phyloP scores from a whole-genome alignment of 2,113 vertebrate species.

The Forbesichthys papilliferus region DNA sequence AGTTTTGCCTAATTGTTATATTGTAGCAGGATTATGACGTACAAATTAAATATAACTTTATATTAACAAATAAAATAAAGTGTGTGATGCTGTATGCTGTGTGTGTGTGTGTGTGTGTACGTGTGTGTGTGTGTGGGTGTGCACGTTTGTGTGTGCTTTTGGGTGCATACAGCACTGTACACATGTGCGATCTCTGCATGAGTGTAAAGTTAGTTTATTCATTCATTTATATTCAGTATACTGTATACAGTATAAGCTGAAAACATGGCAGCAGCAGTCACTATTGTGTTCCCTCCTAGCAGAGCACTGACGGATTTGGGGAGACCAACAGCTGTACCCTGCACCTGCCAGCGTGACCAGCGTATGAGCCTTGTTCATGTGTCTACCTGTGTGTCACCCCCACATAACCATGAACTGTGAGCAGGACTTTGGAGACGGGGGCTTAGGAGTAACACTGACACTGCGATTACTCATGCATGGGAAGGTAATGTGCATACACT shows the following conservation, averaged over 20 bases:
- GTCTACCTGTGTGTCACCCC: conserved; percentile 74
- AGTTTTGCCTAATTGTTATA: not conserved
- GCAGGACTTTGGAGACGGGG: conserved; percentile 82
- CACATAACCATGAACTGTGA: conserved; percentile 77
- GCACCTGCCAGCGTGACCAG: conserved; percentile 58
- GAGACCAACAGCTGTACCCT: conserved; percentile 53
- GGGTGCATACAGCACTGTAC: not conserved
- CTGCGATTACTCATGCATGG: conserved; percentile 94
- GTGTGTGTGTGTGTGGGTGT: not conserved
- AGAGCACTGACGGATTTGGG: conserved; percentile 46
- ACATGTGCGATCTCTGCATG: not conserved
- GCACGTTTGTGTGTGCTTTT: not conserved
- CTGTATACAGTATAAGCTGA: too few relatives aligned
- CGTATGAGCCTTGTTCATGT: conserved; percentile 72
- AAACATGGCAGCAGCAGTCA: not conserved
- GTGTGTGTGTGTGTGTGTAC: conserved; percentile 3
- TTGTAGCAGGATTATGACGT: too few relatives aligned
- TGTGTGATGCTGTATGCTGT: not conserved
- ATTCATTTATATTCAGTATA: too few relatives aligned
- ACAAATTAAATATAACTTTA: too few relatives aligned
- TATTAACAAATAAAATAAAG: too few relatives aligned
- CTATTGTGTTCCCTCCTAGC: conserved; percentile 34
- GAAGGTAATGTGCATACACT: conserved; percentile 74
- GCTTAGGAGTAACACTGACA: conserved; percentile 91
- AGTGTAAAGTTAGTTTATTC: too few relatives aligned